Conservation (phyloP, 2,113 vertebrate genomes). For the Colistium nudipinnis region DNA sequence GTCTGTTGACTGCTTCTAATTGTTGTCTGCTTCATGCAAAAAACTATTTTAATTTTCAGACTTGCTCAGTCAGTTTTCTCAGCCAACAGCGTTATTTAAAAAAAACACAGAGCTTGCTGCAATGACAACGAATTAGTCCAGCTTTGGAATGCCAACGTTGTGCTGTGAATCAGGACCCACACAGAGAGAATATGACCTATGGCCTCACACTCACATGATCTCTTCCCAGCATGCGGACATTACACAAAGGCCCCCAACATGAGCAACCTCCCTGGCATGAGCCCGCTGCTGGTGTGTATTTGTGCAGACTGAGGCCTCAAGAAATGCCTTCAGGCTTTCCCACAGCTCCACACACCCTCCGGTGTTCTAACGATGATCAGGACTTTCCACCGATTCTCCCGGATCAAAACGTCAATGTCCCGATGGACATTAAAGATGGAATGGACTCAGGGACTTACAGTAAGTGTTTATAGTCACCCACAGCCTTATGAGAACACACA, state of each 20-base stretch:
- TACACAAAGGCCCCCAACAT: constrained; percentile 40
- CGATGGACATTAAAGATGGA: constrained; percentile 39
- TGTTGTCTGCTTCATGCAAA: background rate
- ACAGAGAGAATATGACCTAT: background rate
- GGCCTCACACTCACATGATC: constrained; percentile 35
- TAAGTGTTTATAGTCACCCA: constrained; percentile 30
- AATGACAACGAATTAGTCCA: background rate
- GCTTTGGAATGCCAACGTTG: background rate
- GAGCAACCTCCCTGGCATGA: constrained; percentile 45
- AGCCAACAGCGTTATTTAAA: no score
- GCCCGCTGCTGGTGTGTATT: background rate
- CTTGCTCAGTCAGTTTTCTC: background rate
- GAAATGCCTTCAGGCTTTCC: constrained; percentile 8
- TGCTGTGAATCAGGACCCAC: constrained; percentile 33
- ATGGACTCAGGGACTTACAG: constrained; percentile 21
- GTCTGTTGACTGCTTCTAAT: background rate
- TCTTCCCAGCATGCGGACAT: constrained; percentile 33
- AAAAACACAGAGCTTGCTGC: background rate
- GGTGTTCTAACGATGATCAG: constrained; percentile 44
- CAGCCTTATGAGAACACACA: constrained; percentile 18
- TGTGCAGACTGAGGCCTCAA: background rate
- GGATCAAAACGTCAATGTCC: constrained; percentile 51
- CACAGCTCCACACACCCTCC: constrained; percentile 37
- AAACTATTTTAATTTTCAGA: no score
- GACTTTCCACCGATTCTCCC: constrained; percentile 42